These are phyloP conservation scores for Deilephila elpenor DNA, from an alignment of 2,888 invertebrate genomes.

Conservation along the genomic window DNA sequence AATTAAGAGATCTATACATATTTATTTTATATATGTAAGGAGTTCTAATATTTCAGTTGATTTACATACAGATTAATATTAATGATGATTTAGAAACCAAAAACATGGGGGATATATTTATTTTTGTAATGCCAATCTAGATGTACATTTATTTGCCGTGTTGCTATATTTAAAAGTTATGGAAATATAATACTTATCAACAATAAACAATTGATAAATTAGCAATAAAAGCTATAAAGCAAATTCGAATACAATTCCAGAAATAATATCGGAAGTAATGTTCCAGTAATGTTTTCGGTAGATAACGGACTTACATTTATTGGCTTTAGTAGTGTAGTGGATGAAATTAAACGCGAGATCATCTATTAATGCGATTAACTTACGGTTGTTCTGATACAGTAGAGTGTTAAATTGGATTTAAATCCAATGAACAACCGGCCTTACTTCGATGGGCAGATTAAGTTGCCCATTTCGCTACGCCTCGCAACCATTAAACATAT, in stretches of 20 bases:
- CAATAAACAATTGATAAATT: neutral
- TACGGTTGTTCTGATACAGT: constrained; percentile 31
- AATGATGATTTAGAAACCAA: too few species aligned
- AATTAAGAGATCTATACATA: too few species aligned
- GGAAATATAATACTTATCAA: neutral
- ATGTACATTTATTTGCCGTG: neutral
- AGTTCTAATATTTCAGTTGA: too few species aligned
- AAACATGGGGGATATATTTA: too few species aligned
- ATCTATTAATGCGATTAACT: constrained; percentile 34
- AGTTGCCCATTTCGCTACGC: constrained; percentile 36
- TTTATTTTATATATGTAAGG: too few species aligned
- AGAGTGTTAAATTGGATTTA: constrained; percentile 36
- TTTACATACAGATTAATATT: too few species aligned
- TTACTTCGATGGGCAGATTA: constrained; percentile 37
- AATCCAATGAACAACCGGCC: constrained; percentile 33
- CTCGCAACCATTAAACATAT: constrained; percentile 30
- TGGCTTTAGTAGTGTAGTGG: neutral
- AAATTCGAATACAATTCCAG: neutral
- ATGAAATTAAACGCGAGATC: constrained; percentile 32
- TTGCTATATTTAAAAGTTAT: neutral
- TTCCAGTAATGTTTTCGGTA: constrained; percentile 21
- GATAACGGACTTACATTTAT: constrained; percentile 9
- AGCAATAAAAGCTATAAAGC: constrained; percentile 1
- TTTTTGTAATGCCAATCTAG: too few species aligned
- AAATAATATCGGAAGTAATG: neutral